Evolutionary conservation across 2,888 invertebrate species (phyloP), one percentile per base, ranked within the genome.

Genomic region (Drosophila flavopinicola): DNA sequence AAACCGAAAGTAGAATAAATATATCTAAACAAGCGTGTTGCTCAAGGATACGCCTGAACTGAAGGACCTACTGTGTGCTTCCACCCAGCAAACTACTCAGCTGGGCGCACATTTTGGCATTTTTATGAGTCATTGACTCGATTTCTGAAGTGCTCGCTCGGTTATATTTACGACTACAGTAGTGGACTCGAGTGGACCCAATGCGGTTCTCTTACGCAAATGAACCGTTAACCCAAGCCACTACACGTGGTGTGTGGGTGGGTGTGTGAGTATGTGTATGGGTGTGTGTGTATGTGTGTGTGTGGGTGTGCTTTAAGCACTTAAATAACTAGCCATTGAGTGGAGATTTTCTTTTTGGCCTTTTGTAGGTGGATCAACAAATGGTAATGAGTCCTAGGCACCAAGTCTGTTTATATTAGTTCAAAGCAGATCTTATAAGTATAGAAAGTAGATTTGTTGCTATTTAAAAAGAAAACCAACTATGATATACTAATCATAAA

Each of bases 41-140:
- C 66, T 51, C 54, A 57, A 51, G 70, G 60, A 60, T 53, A 63
- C 7, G 35, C 37, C 38, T n/a, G 29, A 38, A 25, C 39, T 27
- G 23, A 25, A 59, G 60, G 73, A 74, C 61, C 68, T 60, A 45
- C 15, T 44, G 23, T 41, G 10, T 9, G 20, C 17, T 7, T 10
- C 51, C 47, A 38, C 6, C 52, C 54, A 37, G 11, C 27, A 32
- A 52, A 56, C 41, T 51, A 56, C 76, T 47, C 68, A 79, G 57
- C 44, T 80, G 78, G 58, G 77, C 69, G 78, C 75, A 87, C 78
- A 80, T 80, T 85, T 86, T 85, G 80, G 80, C 80, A 80, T 80
- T 80, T 80, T 80, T 80, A 80, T 86, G 87, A 80, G 75, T 86
- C 87, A 80, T 80, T 80, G 87, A 80, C 75, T 86, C 87, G 87